These are phyloP conservation scores for Serripes groenlandicus DNA, from an alignment of 2,888 invertebrate species.

Conservation along the genomic window DNA sequence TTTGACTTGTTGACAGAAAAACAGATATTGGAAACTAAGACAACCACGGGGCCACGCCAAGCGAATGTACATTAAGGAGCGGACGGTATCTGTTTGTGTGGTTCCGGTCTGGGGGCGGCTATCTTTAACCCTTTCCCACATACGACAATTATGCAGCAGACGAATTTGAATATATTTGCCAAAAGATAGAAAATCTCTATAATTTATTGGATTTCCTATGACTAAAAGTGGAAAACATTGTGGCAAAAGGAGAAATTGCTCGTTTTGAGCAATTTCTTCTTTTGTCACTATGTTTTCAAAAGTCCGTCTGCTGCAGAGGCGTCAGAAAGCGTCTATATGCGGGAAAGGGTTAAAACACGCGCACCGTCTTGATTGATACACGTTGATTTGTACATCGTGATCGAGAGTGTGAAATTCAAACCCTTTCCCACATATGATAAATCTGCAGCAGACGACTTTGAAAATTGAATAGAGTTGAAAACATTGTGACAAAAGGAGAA, in stretches of 20 bases:
- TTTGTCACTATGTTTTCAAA: neutral
- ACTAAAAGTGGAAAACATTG: neutral
- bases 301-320: no score
- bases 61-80: neutral
- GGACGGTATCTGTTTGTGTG: neutral
- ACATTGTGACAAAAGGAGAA: no score
- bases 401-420: no score
- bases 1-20: conserved; percentile 7
- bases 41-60: neutral
- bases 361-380: no score
- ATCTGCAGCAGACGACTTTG: no score
- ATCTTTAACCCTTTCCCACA: neutral
- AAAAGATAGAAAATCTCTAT: neutral
- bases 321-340: no score
- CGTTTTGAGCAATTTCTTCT: neutral
- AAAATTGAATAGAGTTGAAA: no score
- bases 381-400: no score
- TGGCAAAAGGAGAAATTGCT: neutral
- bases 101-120: neutral
- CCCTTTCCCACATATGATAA: no score
- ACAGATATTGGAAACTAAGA: conserved; percentile 8
- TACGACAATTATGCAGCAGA: neutral
- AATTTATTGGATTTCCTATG: neutral
- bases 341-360: no score
- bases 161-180: neutral